Base-by-base conservation (phyloP, 1,140 invertebrate species). In the Temnothorax curvispinosus region DNA sequence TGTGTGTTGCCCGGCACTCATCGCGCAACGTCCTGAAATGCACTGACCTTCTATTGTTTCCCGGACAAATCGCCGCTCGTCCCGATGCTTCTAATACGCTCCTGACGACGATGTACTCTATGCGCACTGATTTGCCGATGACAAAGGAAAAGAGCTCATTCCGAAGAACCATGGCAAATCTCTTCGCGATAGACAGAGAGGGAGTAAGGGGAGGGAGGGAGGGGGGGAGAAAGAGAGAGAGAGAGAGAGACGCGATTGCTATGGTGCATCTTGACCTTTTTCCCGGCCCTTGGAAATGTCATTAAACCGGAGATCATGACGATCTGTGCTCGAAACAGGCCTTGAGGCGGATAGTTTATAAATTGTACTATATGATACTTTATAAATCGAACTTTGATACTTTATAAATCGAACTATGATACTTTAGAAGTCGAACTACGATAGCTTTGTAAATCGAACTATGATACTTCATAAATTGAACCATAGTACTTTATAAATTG, bases 11-110 rank as follows among this genome's bases (percentile, higher is more conserved):
- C 64, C 41, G 32, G 21, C 60, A 64, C 21, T 72, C 21, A 65
- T 67, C 60, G 87, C 81, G 81, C 77, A 78, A 74, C 67, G 87
- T 91, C 75, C 89, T 86, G 86, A 92, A 87, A 91, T 86, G 64
- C 64, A 69, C 76, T 92, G 90, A 92, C 91, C 91, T 92, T 92
- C 91, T 92, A 92, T 92, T 92, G 91, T 92, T 92, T 82, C 27
- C 44, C 78, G 44, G 76, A 91, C 84, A 88, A 90, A 90, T 87
- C 89, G 77, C 62, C 65, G 64, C 71, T 91, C 82, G 76, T 27
- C 27, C 65, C 89, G 62, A 50, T 62, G 50, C 69, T 85, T 87
- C 62, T 77, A 27, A 27, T 27, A 84, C 80, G 67, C 69, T 91
- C 76, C 75, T 76, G 77, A 52, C 67, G 50, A 50, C 60, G 47